Evolutionary conservation across 1,140 invertebrate genomes (phyloP).

Genomic region (Aphis gossypii): DNA sequence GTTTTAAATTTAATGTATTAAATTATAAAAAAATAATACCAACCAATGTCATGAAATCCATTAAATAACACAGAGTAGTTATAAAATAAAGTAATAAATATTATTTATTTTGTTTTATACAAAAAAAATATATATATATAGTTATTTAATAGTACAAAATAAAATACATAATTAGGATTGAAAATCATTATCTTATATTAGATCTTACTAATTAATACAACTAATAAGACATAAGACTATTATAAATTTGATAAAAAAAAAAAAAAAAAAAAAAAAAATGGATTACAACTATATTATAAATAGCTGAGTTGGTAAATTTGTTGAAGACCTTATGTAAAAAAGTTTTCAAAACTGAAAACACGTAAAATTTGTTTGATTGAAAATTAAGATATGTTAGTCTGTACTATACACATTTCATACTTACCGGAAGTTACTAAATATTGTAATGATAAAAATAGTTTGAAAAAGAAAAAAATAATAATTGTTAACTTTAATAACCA

Average conservation of each 20-base stretch:
- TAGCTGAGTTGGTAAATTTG: neutral
- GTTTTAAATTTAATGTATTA: neutral
- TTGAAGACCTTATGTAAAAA: neutral
- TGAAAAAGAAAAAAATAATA: neutral
- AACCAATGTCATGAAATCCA: neutral
- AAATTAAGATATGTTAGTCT: conserved; percentile 31
- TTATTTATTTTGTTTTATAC: conserved; percentile 50
- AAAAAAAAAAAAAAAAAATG: neutral
- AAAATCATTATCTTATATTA: conserved; percentile 36
- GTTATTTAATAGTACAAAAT: conserved; percentile 55
- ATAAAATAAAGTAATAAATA: conserved; percentile 55
- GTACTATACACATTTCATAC: neutral
- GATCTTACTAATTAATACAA: conserved; percentile 43
- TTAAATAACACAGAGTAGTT: neutral
- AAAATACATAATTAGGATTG: conserved; percentile 49
- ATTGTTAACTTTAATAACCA: neutral
- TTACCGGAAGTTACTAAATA: neutral
- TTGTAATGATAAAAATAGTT: neutral
- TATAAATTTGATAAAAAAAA: neutral
- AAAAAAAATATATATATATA: conserved; percentile 44
- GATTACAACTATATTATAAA: neutral
- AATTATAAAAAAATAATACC: neutral
- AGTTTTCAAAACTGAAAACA: neutral
- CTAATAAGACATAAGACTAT: neutral
- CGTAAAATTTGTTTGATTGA: neutral